Evolutionary conservation across 2,888 invertebrate species (phyloP), one percentile per base, ranked within the genome.

Genomic region (Caenorhabditis zanzibari): DNA sequence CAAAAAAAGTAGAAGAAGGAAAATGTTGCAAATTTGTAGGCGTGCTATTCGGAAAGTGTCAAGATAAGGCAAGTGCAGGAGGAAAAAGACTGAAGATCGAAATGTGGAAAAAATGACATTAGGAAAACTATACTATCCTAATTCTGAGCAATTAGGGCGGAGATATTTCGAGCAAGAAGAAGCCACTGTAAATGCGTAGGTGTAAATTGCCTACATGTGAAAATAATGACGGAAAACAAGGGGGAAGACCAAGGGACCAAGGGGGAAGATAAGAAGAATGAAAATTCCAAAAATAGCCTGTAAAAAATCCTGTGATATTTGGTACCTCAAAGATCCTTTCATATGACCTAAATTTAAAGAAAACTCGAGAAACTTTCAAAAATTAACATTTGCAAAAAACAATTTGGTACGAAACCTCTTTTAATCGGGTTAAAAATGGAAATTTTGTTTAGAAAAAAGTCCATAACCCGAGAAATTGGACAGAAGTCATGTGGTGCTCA

Each of bases 1-100:
- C n/a, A n/a, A 47, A 22, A 59, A 56, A 59, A 75, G 38, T 2
- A 12, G 38, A 38, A 32, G 32, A 38, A 38, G 12, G 38, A 12
- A 38, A 38, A 69, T 77, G 61, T 77, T 77, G 76, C 76, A 77
- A 56, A 68, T 28, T 73, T 64, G 66, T 58, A 58, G 75, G 75
- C 75, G 75, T 28, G 44, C 44, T 38, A 24, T 9, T 38, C 32
- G 35, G 38, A 68, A 68, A 54, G 52, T 54, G 68, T 24, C 63
- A 59, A 54, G 26, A 56, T 24, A 44, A 19, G 41, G 26, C 66
- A 75, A 75, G 75, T 66, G 66, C 63, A 74, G 38, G n/a, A n/a
- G n/a, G n/a, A 32, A 22, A 35, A 52, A 75, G 75, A 75, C 75
- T 75, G 66, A 75, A 75, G 75, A 64, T 56, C 41, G 58, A 44